Base-by-base conservation (phyloP, 2,797 vertebrate species). In the Coccyzus lansbergi region DNA sequence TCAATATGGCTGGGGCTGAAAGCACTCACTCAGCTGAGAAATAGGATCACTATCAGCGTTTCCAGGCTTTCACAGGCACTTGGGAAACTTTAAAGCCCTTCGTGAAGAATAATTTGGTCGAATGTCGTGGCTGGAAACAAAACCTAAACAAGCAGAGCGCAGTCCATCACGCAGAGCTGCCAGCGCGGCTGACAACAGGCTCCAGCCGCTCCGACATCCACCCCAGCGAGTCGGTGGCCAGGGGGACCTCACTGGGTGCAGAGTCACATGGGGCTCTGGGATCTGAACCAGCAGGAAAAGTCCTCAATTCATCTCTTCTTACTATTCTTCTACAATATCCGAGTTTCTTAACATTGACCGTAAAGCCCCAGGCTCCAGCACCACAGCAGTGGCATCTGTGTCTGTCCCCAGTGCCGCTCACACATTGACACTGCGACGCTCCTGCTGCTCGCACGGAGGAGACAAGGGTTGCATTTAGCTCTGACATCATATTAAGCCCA, bases 1-100 rank as follows among this genome's bases (percentile, higher is more conserved):
- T 98, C 98, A 98, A 98, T 98, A 97, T 46, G 92, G 96, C 97
- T 96, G 94, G 87, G 96, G 96, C 92, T 98, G 98, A 99, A 98
- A 98, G 98, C 97, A 95, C 94, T 95, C 98, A 98, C 98, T 98
- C 98, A 98, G 97, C 98, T 98, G 98, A 97, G 98, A 98, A 98
- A 98, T 98, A 97, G 98, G 98, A 98, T 98, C 97, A 97, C 97
- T 97, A 98, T 98, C 97, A 96, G 96, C 92, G 88, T 94, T 98
- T 98, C 98, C 97, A 97, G 97, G 93, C 97, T 98, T 97, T 98
- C 97, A 98, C 97, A 98, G 97, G 97, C 97, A 98, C 98, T 98
- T 98, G 96, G 97, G 97, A 97, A 97, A 97, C 96, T 97, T 97
- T 96, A 97, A 97, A 97, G 96, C 95, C 87, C 91, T 96, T 60